phyloP scores from a whole-genome alignment of 2,113 vertebrate genomes.

The Bubo scandiacus region DNA sequence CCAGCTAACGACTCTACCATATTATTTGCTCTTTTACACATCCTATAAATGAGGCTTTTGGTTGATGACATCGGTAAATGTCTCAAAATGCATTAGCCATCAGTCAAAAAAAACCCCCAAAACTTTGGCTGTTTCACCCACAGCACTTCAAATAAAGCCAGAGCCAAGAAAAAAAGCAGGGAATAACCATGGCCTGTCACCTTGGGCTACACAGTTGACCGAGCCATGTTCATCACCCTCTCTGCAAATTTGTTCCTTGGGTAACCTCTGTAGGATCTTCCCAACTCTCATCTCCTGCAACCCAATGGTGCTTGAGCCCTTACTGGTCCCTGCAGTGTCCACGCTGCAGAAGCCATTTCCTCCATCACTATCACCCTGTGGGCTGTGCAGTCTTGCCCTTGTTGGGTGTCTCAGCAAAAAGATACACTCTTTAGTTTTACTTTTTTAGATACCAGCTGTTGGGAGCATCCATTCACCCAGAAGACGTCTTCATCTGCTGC shows the following conservation, averaged over 20 bases:
- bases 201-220: background rate
- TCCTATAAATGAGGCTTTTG: background rate
- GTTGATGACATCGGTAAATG: background rate
- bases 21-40: background rate
- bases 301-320: fast-evolving
- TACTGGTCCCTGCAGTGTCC: background rate
- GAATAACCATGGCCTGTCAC: background rate
- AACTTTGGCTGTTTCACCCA: background rate
- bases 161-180: background rate
- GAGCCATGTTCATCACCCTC: background rate
- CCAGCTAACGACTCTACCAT: background rate
- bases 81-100: background rate
- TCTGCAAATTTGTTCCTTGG: background rate
- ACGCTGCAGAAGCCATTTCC: background rate
- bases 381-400: background rate
- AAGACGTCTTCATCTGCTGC: background rate
- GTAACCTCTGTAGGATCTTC: background rate
- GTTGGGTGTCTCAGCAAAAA: background rate
- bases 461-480: background rate
- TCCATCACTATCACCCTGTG: background rate
- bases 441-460: background rate
- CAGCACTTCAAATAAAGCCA: background rate
- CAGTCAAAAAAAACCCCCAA: background rate
- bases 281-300: background rate
- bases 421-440: background rate